phyloP scores from a whole-genome alignment of 2,797 vertebrate species.

The Eurystomus glaucurus region DNA sequence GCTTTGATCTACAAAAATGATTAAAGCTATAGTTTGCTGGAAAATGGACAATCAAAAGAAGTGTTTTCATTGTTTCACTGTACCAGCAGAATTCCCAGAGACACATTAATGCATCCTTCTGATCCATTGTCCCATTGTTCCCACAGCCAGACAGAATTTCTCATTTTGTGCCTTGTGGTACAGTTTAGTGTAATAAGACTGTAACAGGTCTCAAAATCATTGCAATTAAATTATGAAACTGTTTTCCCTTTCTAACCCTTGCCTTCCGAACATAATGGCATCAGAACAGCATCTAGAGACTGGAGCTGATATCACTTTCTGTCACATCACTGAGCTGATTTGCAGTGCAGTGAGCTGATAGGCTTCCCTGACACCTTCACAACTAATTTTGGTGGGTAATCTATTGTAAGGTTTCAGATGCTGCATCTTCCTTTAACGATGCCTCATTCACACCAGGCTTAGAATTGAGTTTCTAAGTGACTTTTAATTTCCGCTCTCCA shows the following conservation, averaged over 20 bases:
- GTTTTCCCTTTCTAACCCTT: slow-evolving; percentile 45
- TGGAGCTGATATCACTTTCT: background rate
- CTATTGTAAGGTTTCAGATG: background rate
- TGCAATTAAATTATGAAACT: slow-evolving; percentile 53
- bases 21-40: background rate
- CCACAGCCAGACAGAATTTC: slow-evolving; percentile 15
- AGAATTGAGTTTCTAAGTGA: background rate
- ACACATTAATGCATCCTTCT: background rate
- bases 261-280: slow-evolving; percentile 43
- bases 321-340: slow-evolving; percentile 1
- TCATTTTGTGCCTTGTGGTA: slow-evolving; percentile 13
- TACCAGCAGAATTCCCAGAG: slow-evolving; percentile 3
- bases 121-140: slow-evolving; percentile 40
- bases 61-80: background rate
- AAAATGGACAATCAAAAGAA: background rate
- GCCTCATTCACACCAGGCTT: background rate
- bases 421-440: background rate
- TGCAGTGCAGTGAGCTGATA: background rate
- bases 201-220: slow-evolving; percentile 54
- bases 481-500: background rate
- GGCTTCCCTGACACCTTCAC: background rate
- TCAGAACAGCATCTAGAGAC: background rate
- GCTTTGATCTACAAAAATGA: background rate
- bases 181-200: slow-evolving; percentile 57
- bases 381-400: slow-evolving; percentile 1